Percentiles rank a stretch among this genome's conserved stretches.
Evolutionary conservation across 2,797 vertebrate genomes (phyloP).

Genomic region (Uromys caudimaculatus): DNA sequence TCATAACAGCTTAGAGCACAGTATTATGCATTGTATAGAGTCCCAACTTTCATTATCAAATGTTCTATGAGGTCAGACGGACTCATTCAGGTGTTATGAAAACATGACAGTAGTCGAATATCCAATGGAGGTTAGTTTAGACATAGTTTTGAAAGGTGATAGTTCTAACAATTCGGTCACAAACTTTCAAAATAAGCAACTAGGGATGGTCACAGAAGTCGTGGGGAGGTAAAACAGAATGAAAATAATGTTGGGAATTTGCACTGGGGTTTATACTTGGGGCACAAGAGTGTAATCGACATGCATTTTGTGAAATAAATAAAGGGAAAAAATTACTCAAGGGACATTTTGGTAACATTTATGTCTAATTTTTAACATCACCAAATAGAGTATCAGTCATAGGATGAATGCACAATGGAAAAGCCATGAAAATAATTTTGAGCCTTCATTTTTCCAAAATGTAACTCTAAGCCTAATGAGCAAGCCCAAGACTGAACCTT

Average conservation of each 20-base stretch:
- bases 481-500: conserved; percentile 35
- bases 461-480: conserved; percentile 67
- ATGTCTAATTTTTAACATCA: conserved; percentile 53
- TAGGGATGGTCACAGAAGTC: conserved; percentile 25
- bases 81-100: conserved; percentile 18
- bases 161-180: conserved; percentile 2
- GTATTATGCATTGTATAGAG: not conserved
- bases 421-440: conserved; percentile 58
- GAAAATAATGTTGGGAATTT: conserved; percentile 45
- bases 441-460: conserved; percentile 59
- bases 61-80: not conserved
- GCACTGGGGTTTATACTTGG: not conserved
- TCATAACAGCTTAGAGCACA: not conserved
- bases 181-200: conserved; percentile 46
- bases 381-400: conserved; percentile 21
- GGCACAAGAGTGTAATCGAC: not conserved
- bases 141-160: conserved; percentile 5
- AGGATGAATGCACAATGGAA: conserved; percentile 4
- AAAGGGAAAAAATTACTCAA: conserved; percentile 39
- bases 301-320: conserved; percentile 55
- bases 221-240: conserved; percentile 31
- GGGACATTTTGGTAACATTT: conserved; percentile 28
- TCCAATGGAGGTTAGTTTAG: conserved; percentile 3
- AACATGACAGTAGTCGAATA: not conserved
- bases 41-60: not conserved